Percentiles rank a stretch among this genome's conserved stretches.
phyloP scores from a whole-genome alignment of 2,888 invertebrate genomes.

The Trichogramma evanescens region DNA sequence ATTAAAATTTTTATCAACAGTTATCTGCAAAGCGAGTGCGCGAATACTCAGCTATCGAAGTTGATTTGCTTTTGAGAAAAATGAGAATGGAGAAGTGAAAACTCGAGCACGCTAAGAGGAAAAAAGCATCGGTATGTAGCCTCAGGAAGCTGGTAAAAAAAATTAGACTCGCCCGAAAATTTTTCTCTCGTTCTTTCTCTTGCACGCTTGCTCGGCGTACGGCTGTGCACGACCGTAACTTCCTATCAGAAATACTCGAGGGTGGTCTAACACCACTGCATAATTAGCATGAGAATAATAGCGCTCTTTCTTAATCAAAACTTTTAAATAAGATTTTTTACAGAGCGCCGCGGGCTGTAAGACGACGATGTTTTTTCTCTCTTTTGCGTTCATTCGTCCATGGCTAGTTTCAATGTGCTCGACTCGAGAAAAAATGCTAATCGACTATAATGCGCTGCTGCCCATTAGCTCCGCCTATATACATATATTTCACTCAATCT shows the following conservation, averaged over 20 bases:
- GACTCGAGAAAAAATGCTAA: no score
- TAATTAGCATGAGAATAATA: slow-evolving; percentile 48
- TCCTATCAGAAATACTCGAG: slow-evolving; percentile 16
- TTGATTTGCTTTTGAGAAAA: not conserved
- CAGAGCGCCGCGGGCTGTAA: slow-evolving; percentile 16
- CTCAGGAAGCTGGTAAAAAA: not conserved
- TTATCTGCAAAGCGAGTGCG: no score
- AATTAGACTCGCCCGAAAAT: slow-evolving; percentile 10
- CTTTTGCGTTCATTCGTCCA: not conserved
- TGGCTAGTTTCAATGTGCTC: no score
- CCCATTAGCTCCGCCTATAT: no score
- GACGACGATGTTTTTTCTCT: not conserved
- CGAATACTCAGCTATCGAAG: no score
- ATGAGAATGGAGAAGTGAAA: slow-evolving; percentile 3
- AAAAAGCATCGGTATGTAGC: not conserved
- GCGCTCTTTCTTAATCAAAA: slow-evolving; percentile 44
- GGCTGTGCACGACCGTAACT: slow-evolving; percentile 26
- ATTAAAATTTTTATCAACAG: slow-evolving; percentile 18
- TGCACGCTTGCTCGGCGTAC: slow-evolving; percentile 29
- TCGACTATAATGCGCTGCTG: no score
- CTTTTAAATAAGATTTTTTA: slow-evolving; percentile 46
- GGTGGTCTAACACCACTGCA: slow-evolving; percentile 21
- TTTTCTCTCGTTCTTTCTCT: slow-evolving; percentile 1
- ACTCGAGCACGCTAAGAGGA: slow-evolving; percentile 5
- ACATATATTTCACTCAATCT: no score